Evolutionary conservation across 2,888 invertebrate species (phyloP).

Genomic region (Scelioninae gen. 1): DNA sequence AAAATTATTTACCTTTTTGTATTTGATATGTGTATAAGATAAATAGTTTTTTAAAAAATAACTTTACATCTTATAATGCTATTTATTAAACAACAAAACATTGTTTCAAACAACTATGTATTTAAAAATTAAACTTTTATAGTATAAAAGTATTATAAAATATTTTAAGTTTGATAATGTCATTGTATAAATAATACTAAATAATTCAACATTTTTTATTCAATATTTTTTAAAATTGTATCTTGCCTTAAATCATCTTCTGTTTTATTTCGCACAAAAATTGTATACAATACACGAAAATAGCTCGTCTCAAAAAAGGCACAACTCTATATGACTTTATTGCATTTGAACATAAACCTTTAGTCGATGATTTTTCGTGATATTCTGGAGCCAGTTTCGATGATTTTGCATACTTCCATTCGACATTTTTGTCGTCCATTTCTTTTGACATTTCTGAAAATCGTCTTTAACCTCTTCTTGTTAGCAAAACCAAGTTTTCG

Average conservation of each 20-base stretch:
- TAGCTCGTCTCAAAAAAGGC: slow-evolving; percentile 10
- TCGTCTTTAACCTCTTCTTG: slow-evolving; percentile 9
- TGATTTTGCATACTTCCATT: slow-evolving; percentile 73
- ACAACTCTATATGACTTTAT: slow-evolving; percentile 12
- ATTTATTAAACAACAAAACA: no score
- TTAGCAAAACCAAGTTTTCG: slow-evolving; percentile 86
- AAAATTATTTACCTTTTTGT: neutral
- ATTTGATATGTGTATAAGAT: neutral
- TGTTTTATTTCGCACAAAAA: neutral
- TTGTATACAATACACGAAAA: slow-evolving; percentile 9
- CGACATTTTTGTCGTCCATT: slow-evolving; percentile 37
- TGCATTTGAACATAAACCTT: slow-evolving; percentile 59
- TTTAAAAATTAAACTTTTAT: neutral
- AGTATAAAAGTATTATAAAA: no score
- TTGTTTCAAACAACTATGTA: neutral
- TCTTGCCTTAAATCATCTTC: neutral
- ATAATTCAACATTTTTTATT: neutral
- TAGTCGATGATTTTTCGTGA: slow-evolving; percentile 36
- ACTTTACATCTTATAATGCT: no score
- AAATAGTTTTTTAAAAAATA: no score
- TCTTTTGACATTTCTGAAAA: neutral
- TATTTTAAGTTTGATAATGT: no score
- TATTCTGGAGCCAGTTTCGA: slow-evolving; percentile 77
- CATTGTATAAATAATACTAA: no score
- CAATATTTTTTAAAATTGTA: neutral